Evolutionary conservation across 1,140 invertebrate genomes (phyloP), one percentile per base, ranked within the genome.

Genomic region (Zophobas morio): DNA sequence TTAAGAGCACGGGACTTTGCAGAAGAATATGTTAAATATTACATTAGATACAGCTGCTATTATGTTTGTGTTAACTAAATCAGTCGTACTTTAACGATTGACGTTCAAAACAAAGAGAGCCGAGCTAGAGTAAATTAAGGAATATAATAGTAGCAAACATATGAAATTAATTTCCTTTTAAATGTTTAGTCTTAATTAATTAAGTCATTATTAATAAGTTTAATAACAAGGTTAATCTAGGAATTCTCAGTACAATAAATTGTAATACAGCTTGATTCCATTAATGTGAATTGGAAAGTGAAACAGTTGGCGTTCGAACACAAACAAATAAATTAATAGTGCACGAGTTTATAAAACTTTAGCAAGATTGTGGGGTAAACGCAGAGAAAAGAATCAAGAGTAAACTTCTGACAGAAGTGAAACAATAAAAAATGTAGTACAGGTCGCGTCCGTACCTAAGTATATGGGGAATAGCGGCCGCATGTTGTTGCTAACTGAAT

Each of bases 381-480:
- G 33, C 70, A 49, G 39, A 36, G 34, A 51, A 72, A 53, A 39
- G 51, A 72, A 72, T 72, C 70, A 72, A 72, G 47, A 54, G 32
- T 72, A 72, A 72, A 72, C 70, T 72, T 72, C 46, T 54, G 70
- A 72, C 70, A 72, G 70, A 51, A 72, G 70, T 72, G 51, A 51
- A 72, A 72, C 51, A 72, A 49, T 72, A 72, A 72, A 72, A 72
- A 72, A 72, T 72, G 70, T 72, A 72, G 70, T 72, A 72, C 70
- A 66, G 39, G 60, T 42, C 37, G 60, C 37, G 60, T 66, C 60
- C 60, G 39, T 66, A 66, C 60, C 37, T 66, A 66, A 66, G 60
- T 42, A 66, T 66, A 66, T 66, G 60, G 60, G 60, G 60, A 66
- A 66, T 66, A 66, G 39, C 37, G 42, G 60, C 60, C 60, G 60